These are phyloP conservation scores for Scaptomyza cyrtandrae DNA, from an alignment of 2,888 invertebrate species.

Conservation along the genomic window DNA sequence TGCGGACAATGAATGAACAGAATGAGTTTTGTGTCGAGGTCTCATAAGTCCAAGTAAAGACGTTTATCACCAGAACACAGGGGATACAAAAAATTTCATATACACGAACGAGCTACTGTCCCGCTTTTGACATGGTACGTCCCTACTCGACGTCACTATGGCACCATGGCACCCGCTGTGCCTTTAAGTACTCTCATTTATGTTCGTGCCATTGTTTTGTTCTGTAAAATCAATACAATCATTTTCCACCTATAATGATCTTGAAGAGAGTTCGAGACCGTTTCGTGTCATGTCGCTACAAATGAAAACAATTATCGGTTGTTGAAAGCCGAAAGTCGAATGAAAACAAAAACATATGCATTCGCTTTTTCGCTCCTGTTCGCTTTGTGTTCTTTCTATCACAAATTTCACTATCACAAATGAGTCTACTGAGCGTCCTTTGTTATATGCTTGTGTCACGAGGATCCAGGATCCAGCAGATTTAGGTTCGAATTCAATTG, in stretches of 20 bases:
- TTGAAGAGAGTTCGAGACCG: conserved; percentile 48
- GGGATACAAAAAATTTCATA: conserved; percentile 16
- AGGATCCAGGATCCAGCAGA: not conserved
- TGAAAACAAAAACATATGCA: conserved; percentile 64
- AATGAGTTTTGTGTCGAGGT: not conserved
- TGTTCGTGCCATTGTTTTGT: conserved; percentile 57
- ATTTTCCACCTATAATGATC: conserved; percentile 70
- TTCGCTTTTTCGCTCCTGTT: conserved; percentile 1
- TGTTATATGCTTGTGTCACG: not conserved
- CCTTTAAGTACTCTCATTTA: conserved; percentile 71
- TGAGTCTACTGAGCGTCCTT: conserved; percentile 61
- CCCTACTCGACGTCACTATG: conserved; percentile 4
- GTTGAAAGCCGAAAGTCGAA: conserved; percentile 67
- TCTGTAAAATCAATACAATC: conserved; percentile 65
- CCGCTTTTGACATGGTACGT: not conserved
- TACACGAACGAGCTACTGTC: conserved; percentile 20
- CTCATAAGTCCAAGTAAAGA: conserved; percentile 33
- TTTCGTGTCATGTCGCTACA: conserved; percentile 68
- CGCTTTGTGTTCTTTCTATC: conserved; percentile 9
- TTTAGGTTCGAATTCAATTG: conserved; percentile 22
- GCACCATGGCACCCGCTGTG: conserved; percentile 52
- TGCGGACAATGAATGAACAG: conserved; percentile 13
- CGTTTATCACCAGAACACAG: conserved; percentile 18
- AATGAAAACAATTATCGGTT: conserved; percentile 72
- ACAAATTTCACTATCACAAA: conserved; percentile 34